A percentile compares a stretch with the other conserved stretches of the same genome.
phyloP scores from a whole-genome alignment of 2,797 vertebrate species.

The Salmo trutta region DNA sequence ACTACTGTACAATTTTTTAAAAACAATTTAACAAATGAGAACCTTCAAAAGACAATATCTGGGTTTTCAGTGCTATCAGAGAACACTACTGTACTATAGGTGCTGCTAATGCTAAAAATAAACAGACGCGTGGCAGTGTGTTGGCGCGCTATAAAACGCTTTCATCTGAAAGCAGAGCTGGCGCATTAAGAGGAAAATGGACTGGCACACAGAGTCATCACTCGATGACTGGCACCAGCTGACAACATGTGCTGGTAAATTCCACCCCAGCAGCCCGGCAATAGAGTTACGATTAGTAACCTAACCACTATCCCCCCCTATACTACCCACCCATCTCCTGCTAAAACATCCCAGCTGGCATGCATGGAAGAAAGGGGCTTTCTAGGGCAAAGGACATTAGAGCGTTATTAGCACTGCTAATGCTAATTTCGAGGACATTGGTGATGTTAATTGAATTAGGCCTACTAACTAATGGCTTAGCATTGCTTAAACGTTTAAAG shows the following conservation, averaged over 20 bases:
- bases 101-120: not conserved
- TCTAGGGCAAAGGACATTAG: not conserved
- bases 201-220: not conserved
- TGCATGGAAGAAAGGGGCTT: not conserved
- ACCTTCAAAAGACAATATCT: not conserved
- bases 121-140: not conserved
- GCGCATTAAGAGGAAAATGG: not conserved
- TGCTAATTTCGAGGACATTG: not conserved
- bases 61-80: too few relatives aligned
- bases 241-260: not conserved
- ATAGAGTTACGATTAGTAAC: not conserved
- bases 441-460: not conserved
- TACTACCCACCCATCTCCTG: not conserved
- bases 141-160: not conserved
- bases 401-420: not conserved
- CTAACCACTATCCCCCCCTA: not conserved
- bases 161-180: not conserved
- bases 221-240: not conserved
- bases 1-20: not conserved
- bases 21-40: not conserved
- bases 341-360: not conserved
- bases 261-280: not conserved
- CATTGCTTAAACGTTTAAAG: not conserved
- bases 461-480: not conserved
- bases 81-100: not conserved